Evolutionary conservation across 1,140 invertebrate genomes (phyloP), one percentile per base, ranked within the genome.

Genomic region (Drosophila kohkoa): DNA sequence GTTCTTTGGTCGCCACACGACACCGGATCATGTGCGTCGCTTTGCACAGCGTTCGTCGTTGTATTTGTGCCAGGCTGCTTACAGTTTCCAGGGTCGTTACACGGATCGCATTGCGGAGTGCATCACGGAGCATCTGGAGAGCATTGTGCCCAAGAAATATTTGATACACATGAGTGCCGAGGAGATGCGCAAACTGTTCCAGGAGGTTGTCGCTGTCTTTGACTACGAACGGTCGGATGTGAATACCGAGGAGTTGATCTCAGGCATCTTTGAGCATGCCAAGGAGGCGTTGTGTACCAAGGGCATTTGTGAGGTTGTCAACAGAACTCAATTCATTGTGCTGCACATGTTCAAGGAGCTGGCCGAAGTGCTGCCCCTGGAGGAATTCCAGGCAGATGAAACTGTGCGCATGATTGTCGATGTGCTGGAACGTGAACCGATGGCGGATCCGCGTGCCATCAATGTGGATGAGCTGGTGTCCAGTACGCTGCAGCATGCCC

Each of bases 111-210:
- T 92, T 7, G 63, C 82, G 11, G 85, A 89, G 30, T 91, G 87
- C 63, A 88, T 92, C 8, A 91, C 79, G 5, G 79, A 91, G 43
- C 79, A 81, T 32, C 67, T 92, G 59, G 71, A 90, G 64, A 77
- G 55, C 1, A 81, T 91, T 71, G 80, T 92, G 41, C 92, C 92
- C 1, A 89, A 91, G 59, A 92, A 92, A 49, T 92, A 91, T 57
- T 73, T 92, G 6, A 75, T 92, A 3, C 73, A 88, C 60, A 78
- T 92, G 5, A 75, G 71, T 11, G 66, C 67, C 10, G 81, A 92
- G 0, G 81, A 91, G 46, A 48, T 92, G 38, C 58, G 72, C 11
- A 88, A 80, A 32, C 74, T 92, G n/a, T 92, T 92, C 43, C 80
- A 78, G 1, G 90, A 92, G 30, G 80, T 92, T 8, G 64, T 92